phyloP scores from a whole-genome alignment of 35 echinoderm and acorn worm species.

The Apostichopus parvimensis region DNA sequence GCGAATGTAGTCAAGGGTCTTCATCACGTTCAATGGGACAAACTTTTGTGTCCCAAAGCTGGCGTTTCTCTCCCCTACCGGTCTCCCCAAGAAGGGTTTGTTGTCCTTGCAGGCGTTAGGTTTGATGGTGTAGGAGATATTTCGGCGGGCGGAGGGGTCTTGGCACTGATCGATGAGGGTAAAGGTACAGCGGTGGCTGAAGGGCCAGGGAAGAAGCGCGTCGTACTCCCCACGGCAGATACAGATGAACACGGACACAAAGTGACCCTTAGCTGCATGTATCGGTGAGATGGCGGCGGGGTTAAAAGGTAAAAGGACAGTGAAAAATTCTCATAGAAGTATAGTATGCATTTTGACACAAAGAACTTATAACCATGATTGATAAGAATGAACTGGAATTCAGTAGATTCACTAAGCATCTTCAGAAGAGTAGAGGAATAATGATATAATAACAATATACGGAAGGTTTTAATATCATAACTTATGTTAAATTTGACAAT shows the following conservation, averaged over 20 bases:
- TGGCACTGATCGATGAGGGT: slow-evolving; percentile 98
- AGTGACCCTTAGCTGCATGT: slow-evolving; percentile 85
- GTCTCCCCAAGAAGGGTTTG: slow-evolving; percentile 89
- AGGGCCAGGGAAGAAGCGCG: slow-evolving; percentile 91
- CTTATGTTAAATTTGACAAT: too few relatives aligned
- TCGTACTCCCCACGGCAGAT: slow-evolving; percentile 94
- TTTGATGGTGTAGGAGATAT: slow-evolving; percentile 98
- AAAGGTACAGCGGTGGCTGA: slow-evolving; percentile 91
- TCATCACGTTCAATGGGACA: slow-evolving; percentile 84
- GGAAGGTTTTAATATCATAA: too few relatives aligned
- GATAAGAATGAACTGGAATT: too few relatives aligned
- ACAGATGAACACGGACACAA: slow-evolving; percentile 96
- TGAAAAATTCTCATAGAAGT: too few relatives aligned
- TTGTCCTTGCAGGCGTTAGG: slow-evolving; percentile 97
- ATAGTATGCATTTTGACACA: too few relatives aligned
- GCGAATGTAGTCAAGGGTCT: slow-evolving; percentile 94
- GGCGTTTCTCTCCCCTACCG: slow-evolving; percentile 88
- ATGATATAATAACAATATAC: too few relatives aligned
- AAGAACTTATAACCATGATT: too few relatives aligned
- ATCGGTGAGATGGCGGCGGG: too few relatives aligned
- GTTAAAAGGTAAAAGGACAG: too few relatives aligned
- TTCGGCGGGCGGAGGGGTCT: slow-evolving; percentile 90
- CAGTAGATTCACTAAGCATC: too few relatives aligned
- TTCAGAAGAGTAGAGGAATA: too few relatives aligned
- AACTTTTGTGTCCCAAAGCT: slow-evolving; percentile 99